Evolutionary conservation across 2,113 vertebrate genomes (phyloP).

Genomic region (Callaeas wilsoni): DNA sequence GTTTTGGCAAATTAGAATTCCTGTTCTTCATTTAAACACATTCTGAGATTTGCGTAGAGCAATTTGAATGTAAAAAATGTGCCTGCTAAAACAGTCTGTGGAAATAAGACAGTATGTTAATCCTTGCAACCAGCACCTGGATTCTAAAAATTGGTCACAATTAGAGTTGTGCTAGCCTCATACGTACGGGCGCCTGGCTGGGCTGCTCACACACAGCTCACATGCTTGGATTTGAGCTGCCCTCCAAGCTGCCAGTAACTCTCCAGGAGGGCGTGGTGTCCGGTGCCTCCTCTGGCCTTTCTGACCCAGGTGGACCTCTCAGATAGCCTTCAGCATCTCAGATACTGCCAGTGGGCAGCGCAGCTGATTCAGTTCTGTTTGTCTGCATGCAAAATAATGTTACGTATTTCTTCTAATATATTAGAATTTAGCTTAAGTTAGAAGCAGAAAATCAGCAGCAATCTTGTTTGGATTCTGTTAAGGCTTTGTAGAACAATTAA

Average conservation of each 20-base stretch:
- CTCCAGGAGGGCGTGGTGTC: not conserved
- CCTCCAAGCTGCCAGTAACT: not conserved
- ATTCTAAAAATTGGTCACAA: not conserved
- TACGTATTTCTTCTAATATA: not conserved
- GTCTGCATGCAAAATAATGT: not conserved
- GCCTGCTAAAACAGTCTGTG: not conserved
- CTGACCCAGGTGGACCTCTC: not conserved
- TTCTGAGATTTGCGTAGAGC: not conserved
- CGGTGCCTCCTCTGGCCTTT: not conserved
- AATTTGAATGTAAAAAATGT: not conserved
- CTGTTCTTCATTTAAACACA: not conserved
- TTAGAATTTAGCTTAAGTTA: not conserved
- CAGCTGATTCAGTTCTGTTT: not conserved
- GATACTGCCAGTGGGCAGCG: not conserved
- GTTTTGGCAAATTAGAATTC: not conserved
- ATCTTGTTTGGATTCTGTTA: not conserved
- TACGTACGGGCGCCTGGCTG: not conserved
- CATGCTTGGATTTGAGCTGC: not conserved
- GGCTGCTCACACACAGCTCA: not conserved
- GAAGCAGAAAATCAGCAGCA: not conserved
- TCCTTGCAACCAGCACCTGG: not conserved
- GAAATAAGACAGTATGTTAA: not conserved
- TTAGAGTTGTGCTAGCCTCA: not conserved
- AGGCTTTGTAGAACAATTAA: not conserved
- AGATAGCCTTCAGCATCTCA: not conserved